A percentile compares a stretch with the other conserved stretches of the same genome.
Evolutionary conservation across 2,797 vertebrate genomes (phyloP).

Genomic region (Ateles fusciceps): DNA sequence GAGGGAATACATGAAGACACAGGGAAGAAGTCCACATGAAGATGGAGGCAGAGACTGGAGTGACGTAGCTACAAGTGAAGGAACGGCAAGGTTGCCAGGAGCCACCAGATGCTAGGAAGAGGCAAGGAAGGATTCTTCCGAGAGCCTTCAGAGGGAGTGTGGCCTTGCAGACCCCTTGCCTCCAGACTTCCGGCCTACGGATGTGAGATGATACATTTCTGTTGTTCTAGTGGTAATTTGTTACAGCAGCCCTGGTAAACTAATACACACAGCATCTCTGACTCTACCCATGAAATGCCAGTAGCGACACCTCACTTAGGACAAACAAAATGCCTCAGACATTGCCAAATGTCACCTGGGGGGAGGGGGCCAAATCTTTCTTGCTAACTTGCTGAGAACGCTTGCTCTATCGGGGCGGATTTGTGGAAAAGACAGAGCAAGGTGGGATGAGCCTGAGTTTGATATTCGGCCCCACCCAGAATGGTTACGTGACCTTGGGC

Average conservation of each 20-base stretch:
- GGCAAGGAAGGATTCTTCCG: background rate
- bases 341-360: background rate
- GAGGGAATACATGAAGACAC: background rate
- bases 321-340: background rate
- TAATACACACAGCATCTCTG: background rate
- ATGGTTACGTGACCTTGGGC: constrained; percentile 29
- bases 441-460: background rate
- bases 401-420: background rate
- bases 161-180: background rate
- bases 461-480: background rate
- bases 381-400: background rate
- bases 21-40: background rate
- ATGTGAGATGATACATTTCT: background rate
- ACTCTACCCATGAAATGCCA: background rate
- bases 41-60: background rate
- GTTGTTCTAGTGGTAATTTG: background rate
- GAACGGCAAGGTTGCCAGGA: background rate
- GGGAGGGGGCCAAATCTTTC: background rate
- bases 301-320: background rate
- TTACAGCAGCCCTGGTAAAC: background rate
- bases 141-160: background rate
- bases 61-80: background rate
- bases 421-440: background rate
- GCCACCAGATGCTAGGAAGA: background rate
- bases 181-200: background rate